Conservation (phyloP, 2,113 vertebrate species). For the Dicerorhinus sumatrensis region DNA sequence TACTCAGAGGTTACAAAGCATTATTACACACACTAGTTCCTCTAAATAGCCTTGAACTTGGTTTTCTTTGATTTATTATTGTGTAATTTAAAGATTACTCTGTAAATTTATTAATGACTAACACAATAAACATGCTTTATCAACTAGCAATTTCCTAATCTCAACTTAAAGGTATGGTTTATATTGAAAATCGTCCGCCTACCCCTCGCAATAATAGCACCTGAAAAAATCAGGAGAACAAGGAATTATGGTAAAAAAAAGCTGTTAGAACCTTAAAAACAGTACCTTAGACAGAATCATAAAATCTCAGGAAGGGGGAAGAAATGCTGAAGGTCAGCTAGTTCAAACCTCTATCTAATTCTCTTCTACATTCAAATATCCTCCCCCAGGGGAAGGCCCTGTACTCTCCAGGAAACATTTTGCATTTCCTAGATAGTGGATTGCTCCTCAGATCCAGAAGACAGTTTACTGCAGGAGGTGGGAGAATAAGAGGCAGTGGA, state of each 20-base stretch:
- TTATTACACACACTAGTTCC: neutral
- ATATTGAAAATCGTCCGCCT: neutral
- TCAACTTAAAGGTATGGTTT: constrained; percentile 21
- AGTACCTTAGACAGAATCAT: neutral
- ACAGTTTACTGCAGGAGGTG: neutral
- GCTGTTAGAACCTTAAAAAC: neutral
- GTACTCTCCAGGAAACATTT: neutral
- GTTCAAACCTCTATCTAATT: neutral
- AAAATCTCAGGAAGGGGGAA: constrained; percentile 10
- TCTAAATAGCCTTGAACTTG: neutral
- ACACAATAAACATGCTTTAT: constrained; percentile 14
- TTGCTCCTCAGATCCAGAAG: neutral
- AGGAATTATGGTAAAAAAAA: constrained; percentile 24
- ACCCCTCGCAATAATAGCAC: neutral
- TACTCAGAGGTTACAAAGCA: neutral
- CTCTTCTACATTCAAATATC: neutral
- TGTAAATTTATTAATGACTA: constrained; percentile 24
- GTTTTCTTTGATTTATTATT: constrained; percentile 36
- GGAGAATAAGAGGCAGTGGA: neutral
- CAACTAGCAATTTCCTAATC: neutral
- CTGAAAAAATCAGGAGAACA: neutral
- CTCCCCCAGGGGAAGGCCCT: neutral
- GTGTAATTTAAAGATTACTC: constrained; percentile 41
- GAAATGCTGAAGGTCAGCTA: neutral
- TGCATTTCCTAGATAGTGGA: neutral